phyloP scores from a whole-genome alignment of 1,140 invertebrate genomes.

The Acromyrmex charruanus region DNA sequence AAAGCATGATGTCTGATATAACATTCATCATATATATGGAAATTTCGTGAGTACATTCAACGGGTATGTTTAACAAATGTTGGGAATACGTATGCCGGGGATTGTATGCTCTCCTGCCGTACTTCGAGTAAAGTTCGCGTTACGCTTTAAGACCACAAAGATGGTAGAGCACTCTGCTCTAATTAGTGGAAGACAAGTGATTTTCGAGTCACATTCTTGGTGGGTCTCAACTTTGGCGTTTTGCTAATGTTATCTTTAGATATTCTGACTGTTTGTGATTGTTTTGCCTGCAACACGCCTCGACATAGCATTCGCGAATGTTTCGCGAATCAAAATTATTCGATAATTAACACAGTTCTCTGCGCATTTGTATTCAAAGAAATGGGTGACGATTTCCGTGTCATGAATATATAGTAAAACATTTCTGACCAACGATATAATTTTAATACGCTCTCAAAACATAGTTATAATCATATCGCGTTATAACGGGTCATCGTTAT shows the following conservation, averaged over 20 bases:
- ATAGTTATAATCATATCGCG: too few relatives aligned
- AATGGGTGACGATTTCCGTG: not conserved
- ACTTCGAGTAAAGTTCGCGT: conserved; percentile 48
- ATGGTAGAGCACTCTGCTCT: conserved; percentile 50
- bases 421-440: too few relatives aligned
- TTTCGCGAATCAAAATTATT: not conserved
- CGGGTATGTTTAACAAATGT: conserved; percentile 42
- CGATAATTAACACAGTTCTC: too few relatives aligned
- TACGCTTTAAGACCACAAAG: conserved; percentile 45
- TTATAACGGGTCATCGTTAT: too few relatives aligned
- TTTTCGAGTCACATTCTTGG: conserved; percentile 41
- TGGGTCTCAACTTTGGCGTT: conserved; percentile 26
- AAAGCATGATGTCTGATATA: not conserved
- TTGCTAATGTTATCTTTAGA: conserved; percentile 46
- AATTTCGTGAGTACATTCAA: conserved; percentile 36
- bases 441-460: too few relatives aligned
- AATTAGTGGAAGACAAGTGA: conserved; percentile 55
- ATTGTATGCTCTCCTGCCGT: conserved; percentile 5
- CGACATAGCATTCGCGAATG: not conserved
- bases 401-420: not conserved
- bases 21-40: conserved; percentile 8
- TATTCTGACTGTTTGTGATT: conserved; percentile 28
- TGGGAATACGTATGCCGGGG: not conserved
- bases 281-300: not conserved
- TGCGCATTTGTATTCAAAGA: not conserved